Conservation (phyloP, 2,113 vertebrate genomes). For the Strix uralensis region DNA sequence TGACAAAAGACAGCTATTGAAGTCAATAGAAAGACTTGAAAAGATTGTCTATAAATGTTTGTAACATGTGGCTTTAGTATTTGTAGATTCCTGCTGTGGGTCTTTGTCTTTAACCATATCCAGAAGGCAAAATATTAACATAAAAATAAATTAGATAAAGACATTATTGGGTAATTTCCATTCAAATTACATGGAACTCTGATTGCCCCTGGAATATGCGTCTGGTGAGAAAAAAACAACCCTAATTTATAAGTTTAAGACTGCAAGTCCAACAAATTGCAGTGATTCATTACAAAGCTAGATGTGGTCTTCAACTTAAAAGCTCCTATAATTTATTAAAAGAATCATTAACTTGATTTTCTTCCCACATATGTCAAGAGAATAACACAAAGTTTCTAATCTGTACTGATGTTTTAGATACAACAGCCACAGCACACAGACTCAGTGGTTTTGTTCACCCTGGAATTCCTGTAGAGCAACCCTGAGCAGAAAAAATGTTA, state of each 20-base stretch:
- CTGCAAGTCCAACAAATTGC: neutral
- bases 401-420: neutral
- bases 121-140: slow-evolving; percentile 20
- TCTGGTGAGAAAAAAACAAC: neutral
- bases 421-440: neutral
- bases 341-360: neutral
- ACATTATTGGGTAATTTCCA: neutral
- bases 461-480: neutral
- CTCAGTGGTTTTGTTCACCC: neutral
- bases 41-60: neutral
- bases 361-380: neutral
- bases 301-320: neutral
- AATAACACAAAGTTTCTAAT: neutral
- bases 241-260: neutral
- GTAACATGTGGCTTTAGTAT: neutral
- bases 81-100: neutral
- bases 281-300: slow-evolving; percentile 4
- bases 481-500: neutral
- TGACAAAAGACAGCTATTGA: neutral
- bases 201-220: neutral
- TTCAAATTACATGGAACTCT: slow-evolving; percentile 25
- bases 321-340: slow-evolving; percentile 14
- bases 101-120: neutral
- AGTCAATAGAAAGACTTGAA: neutral
- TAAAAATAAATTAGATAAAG: slow-evolving; percentile 34